Percentiles rank a stretch among this genome's conserved stretches.
Evolutionary conservation across 37 sponge, comb jelly and placozoan genomes (phyloP).

Genomic region (Cladorhizidae sp.): DNA sequence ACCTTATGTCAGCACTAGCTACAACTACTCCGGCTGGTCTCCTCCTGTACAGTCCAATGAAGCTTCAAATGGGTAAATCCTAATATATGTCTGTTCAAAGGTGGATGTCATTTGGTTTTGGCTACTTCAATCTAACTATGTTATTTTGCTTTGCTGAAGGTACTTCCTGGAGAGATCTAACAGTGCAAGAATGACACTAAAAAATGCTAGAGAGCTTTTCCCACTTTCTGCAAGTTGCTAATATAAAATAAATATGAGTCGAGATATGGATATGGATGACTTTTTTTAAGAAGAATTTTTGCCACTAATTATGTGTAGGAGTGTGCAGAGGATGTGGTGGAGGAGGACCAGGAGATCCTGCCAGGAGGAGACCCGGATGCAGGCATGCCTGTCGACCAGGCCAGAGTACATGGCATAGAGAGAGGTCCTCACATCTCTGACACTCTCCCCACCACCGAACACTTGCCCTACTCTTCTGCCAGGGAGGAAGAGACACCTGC

Average conservation of each 20-base stretch:
- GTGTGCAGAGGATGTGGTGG: constrained; percentile 30
- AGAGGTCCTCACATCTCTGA: constrained; percentile 12
- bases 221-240: constrained; percentile 54
- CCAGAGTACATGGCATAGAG: constrained; percentile 52
- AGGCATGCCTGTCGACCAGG: constrained; percentile 60
- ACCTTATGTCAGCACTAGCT: constrained; percentile 47
- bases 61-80: constrained; percentile 68
- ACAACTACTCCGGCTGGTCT: constrained; percentile 80
- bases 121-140: too few relatives aligned
- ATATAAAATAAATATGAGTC: constrained; percentile 5
- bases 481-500: background rate
- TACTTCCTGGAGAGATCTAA: constrained; percentile 85
- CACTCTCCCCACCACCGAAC: background rate
- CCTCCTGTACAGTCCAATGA: constrained; percentile 91
- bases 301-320: constrained; percentile 20
- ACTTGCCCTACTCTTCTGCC: background rate
- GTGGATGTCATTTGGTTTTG: too few relatives aligned
- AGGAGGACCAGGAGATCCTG: constrained; percentile 40
- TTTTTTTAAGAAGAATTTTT: too few relatives aligned
- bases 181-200: constrained; percentile 81
- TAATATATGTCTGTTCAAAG: too few relatives aligned
- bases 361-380: constrained; percentile 80
- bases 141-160: constrained; percentile 28
- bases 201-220: constrained; percentile 72
- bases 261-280: too few relatives aligned